phyloP scores from a whole-genome alignment of 2,797 vertebrate genomes.

The Mormyrus proboscirostris region DNA sequence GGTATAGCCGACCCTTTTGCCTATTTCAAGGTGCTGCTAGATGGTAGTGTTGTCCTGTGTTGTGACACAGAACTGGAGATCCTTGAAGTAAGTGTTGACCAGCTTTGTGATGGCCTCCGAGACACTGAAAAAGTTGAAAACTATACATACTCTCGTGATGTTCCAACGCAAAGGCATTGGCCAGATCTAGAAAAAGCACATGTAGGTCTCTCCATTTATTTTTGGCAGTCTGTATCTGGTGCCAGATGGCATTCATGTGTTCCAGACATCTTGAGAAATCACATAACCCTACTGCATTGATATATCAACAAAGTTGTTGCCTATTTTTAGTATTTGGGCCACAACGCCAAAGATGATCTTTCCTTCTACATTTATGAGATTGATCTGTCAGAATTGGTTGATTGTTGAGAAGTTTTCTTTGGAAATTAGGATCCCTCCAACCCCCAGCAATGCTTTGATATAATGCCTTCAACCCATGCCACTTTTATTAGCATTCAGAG shows the following conservation, averaged over 20 bases:
- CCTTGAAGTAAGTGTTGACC: not conserved
- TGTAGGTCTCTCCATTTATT: not conserved
- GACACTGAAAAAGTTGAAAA: slow-evolving; percentile 21
- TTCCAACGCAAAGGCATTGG: slow-evolving; percentile 20
- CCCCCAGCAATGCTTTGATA: not conserved
- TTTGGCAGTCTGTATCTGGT: not conserved
- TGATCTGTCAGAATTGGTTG: not conserved
- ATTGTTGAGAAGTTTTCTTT: not conserved
- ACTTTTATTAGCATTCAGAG: not conserved
- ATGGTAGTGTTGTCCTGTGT: not conserved
- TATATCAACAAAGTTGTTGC: not conserved
- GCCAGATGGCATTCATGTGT: not conserved
- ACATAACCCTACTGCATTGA: not conserved
- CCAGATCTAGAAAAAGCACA: slow-evolving; percentile 19
- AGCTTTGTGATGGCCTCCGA: not conserved
- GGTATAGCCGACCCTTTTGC: slow-evolving; percentile 18
- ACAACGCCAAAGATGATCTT: not conserved
- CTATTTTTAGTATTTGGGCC: not conserved
- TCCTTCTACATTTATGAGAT: not conserved
- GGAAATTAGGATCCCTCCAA: not conserved
- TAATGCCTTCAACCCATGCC: not conserved
- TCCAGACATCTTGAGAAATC: not conserved
- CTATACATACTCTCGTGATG: slow-evolving; percentile 24
- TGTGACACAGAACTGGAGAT: not conserved
- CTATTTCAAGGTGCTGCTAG: not conserved